Percentiles rank a stretch among this genome's conserved stretches.
phyloP scores from a whole-genome alignment of 2,888 invertebrate species.

The Nezara viridula region DNA sequence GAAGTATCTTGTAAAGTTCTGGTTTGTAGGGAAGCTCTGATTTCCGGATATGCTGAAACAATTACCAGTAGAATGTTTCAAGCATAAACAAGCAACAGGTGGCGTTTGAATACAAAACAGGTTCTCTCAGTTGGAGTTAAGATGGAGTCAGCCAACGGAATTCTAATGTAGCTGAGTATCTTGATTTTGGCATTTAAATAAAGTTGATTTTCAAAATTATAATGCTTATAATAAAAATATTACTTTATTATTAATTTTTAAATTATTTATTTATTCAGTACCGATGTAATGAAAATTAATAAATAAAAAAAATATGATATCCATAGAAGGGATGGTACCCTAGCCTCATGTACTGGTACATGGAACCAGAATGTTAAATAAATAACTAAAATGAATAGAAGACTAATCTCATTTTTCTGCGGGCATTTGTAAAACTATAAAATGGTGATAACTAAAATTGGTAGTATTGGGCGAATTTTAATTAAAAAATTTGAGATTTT shows the following conservation, averaged over 20 bases:
- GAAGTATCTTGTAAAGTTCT: not conserved
- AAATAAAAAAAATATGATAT: too few relatives aligned
- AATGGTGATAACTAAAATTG: too few relatives aligned
- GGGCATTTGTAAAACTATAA: too few relatives aligned
- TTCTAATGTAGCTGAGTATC: not conserved
- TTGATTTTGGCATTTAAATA: not conserved
- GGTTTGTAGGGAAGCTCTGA: not conserved
- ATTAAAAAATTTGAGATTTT: too few relatives aligned
- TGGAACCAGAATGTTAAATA: too few relatives aligned
- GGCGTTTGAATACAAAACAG: constrained; percentile 3
- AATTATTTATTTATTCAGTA: not conserved
- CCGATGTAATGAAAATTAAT: too few relatives aligned
- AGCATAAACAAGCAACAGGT: constrained; percentile 13
- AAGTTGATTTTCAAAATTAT: not conserved
- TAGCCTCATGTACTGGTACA: too few relatives aligned
- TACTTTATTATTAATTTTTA: too few relatives aligned
- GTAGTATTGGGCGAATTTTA: too few relatives aligned
- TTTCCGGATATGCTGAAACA: not conserved
- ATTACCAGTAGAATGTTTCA: not conserved
- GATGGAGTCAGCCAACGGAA: not conserved
- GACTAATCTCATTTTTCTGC: too few relatives aligned
- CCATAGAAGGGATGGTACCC: too few relatives aligned
- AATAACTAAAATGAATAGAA: too few relatives aligned
- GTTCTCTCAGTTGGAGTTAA: not conserved
- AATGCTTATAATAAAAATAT: not conserved